Base-by-base conservation (phyloP, 2,888 invertebrate genomes). In the Agrotis ipsilon region DNA sequence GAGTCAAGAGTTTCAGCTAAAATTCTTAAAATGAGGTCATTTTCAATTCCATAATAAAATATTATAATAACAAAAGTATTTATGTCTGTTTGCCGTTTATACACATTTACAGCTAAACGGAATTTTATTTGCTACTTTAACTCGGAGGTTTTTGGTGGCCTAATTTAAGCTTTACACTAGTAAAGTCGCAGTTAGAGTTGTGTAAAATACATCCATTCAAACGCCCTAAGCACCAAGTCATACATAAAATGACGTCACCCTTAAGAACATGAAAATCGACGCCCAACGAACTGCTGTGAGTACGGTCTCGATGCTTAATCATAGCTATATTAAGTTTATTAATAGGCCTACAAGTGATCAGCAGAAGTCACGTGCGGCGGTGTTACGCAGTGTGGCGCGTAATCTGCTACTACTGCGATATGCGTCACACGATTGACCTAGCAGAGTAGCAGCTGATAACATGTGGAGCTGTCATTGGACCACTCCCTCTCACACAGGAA, bases 311-410 rank as follows among this genome's bases (percentile, higher is more conserved):
- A 46, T 52, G 59, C 61, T 74, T 72, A 68, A 76, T 85, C 75
- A 73, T 62, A 71, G 57, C 63, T 64, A 68, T 68, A 75, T 77
- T 68, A 75, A 78, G 82, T 84, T 86, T 90, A 88, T 90, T 90
- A 85, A 87, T 87, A 87, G 78, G 81, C 75, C 68, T 76, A 73
- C 80, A 82, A 85, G 79, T 83, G 82, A 77, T 55, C 59, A 78
- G 69, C 76, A 82, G 81, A 82, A 79, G 81, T 88, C 88, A 89
- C 86, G 85, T 88, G 83, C 21, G 51, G 63, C 70, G 72, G 60
- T 66, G 75, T 83, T 85, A 83, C 84, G 81, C 80, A 76, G 54
- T 76, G 77, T 75, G 80, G 72, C 73, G 82, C 78, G 83, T 84
- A 83, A 83, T 86, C 81, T 75, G 61, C 76, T 82, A 82, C 84